Conservation (phyloP, 1,140 invertebrate species). For the Metaphire vulgaris region DNA sequence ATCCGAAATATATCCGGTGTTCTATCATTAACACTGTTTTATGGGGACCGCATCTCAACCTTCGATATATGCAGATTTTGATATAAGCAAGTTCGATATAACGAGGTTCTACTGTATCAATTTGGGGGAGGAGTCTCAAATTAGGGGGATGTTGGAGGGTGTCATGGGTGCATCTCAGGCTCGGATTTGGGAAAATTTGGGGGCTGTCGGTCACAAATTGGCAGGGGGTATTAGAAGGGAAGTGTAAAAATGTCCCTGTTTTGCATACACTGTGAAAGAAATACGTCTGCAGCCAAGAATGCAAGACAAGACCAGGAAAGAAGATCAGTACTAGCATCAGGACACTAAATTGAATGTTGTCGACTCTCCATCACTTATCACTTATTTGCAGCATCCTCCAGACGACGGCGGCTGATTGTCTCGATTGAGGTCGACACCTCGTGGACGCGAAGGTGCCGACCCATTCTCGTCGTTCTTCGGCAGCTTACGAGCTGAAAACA, state of each 20-base stretch:
- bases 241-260: not conserved
- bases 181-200: not conserved
- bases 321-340: too few species aligned
- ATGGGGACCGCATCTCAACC: too few species aligned
- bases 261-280: not conserved
- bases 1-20: too few species aligned
- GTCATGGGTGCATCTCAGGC: not conserved
- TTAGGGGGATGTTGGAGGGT: not conserved
- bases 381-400: constrained; percentile 69
- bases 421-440: constrained; percentile 72
- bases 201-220: too few species aligned
- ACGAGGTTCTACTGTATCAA: not conserved
- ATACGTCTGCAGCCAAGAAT: too few species aligned
- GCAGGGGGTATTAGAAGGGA: too few species aligned
- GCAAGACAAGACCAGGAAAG: too few species aligned
- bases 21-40: too few species aligned
- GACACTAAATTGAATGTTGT: too few species aligned
- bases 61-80: too few species aligned
- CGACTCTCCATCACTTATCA: not conserved
- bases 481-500: constrained; percentile 86
- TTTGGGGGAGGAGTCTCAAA: not conserved
- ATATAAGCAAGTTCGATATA: not conserved
- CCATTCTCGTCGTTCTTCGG: constrained; percentile 77
- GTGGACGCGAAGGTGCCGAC: constrained; percentile 42
- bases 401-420: constrained; percentile 65